phyloP scores from a whole-genome alignment of 2,797 vertebrate species.

The Anabas testudineus region DNA sequence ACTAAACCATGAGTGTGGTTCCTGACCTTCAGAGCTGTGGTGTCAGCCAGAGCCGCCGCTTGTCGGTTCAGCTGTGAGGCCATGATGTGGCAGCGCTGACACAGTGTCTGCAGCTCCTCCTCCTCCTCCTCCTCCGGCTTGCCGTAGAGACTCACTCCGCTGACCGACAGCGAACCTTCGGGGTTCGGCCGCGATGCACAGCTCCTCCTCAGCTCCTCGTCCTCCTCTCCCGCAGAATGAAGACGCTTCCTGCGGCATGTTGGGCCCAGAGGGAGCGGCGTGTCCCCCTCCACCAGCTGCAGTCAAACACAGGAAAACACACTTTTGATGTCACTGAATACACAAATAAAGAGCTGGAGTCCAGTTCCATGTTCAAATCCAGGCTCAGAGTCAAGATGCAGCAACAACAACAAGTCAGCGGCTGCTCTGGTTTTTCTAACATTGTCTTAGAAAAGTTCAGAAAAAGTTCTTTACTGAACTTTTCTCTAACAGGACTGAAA shows the following conservation, averaged over 20 bases:
- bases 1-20: too few species aligned
- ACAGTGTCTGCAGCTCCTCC: constrained; percentile 80
- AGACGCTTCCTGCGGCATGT: constrained; percentile 82
- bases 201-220: constrained; percentile 40
- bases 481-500: too few species aligned
- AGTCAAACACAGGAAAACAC: not conserved
- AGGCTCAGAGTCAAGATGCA: too few species aligned
- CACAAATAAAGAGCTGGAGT: not conserved
- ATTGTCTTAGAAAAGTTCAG: too few species aligned
- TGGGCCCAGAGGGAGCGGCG: constrained; percentile 73
- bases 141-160: constrained; percentile 74
- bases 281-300: constrained; percentile 84
- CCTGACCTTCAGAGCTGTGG: constrained; percentile 78
- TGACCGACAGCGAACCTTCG: constrained; percentile 84
- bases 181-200: constrained; percentile 87
- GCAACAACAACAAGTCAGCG: too few species aligned
- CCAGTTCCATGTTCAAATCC: too few species aligned
- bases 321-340: too few species aligned
- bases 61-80: constrained; percentile 89
- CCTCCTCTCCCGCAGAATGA: constrained; percentile 77
- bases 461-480: too few species aligned
- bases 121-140: constrained; percentile 65
- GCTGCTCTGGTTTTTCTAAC: too few species aligned
- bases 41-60: constrained; percentile 84
- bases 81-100: constrained; percentile 89